phyloP scores from a whole-genome alignment of 2,797 vertebrate genomes.

The Peromyscus eremicus region DNA sequence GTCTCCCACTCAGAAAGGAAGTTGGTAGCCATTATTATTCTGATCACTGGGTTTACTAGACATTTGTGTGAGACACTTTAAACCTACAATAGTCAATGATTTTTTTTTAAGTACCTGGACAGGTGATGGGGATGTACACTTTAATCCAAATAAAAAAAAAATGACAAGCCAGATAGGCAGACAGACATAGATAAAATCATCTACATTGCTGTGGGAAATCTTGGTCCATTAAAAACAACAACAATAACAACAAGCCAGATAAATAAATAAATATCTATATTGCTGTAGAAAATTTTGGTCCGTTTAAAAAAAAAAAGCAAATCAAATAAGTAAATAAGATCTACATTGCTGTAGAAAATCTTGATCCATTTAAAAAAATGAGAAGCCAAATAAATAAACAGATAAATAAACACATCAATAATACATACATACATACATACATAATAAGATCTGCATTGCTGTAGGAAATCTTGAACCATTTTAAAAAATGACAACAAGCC shows the following conservation, averaged over 20 bases:
- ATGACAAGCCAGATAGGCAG: background rate
- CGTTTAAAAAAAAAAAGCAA: background rate
- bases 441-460: background rate
- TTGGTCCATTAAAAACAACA: background rate
- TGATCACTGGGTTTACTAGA: background rate
- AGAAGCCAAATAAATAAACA: background rate
- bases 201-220: background rate
- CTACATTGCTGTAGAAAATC: background rate
- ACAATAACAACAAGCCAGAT: background rate
- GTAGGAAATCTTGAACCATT: background rate
- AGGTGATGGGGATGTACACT: too few relatives aligned
- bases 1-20: constrained; percentile 45
- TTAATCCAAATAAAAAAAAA: background rate
- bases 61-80: constrained; percentile 51
- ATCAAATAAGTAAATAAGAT: background rate
- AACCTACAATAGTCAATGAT: background rate
- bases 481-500: background rate
- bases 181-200: background rate
- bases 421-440: too few relatives aligned
- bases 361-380: background rate
- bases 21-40: constrained; percentile 8
- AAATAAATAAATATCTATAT: background rate
- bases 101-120: background rate
- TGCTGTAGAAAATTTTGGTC: background rate
- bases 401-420: too few relatives aligned